phyloP scores from a whole-genome alignment of 2,888 invertebrate genomes.

The Ceratothoa steindachneri region DNA sequence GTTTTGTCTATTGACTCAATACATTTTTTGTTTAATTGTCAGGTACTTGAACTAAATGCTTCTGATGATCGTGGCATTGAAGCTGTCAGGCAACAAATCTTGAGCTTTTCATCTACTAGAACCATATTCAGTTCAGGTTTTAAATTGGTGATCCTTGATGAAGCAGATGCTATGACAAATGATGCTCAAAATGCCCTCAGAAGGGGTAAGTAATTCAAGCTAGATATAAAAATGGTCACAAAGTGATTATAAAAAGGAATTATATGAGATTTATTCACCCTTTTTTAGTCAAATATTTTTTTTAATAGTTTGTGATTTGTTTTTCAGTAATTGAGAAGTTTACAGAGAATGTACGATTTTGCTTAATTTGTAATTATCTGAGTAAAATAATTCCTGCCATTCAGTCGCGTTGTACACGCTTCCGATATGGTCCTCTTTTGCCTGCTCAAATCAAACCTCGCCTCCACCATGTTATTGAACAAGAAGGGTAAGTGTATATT shows the following conservation, averaged over 20 bases:
- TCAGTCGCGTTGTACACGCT: conserved; percentile 95
- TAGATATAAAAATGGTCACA: too few species aligned
- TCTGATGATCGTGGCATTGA: conserved; percentile 97
- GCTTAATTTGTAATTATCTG: conserved; percentile 96
- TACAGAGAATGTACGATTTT: conserved; percentile 96
- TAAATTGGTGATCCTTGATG: conserved; percentile 93
- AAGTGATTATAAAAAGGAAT: neutral
- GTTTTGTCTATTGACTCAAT: too few species aligned
- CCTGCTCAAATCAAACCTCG: conserved; percentile 83
- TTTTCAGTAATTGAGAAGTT: conserved; percentile 80
- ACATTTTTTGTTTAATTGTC: too few species aligned
- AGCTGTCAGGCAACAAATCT: conserved; percentile 86
- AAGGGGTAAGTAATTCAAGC: conserved; percentile 79
- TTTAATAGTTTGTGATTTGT: neutral
- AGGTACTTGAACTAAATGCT: conserved; percentile 90
- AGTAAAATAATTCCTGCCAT: conserved; percentile 98
- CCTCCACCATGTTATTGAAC: conserved; percentile 70
- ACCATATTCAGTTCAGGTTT: conserved; percentile 90
- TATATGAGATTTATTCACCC: neutral
- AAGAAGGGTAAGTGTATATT: conserved; percentile 62
- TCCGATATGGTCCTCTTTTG: conserved; percentile 86
- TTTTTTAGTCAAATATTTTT: too few species aligned
- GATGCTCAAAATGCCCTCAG: conserved; percentile 98
- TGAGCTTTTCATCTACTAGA: conserved; percentile 93
- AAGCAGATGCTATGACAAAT: conserved; percentile 99